Conservation (phyloP, 2,797 vertebrate genomes). For the Parotocinclus haroldoi region DNA sequence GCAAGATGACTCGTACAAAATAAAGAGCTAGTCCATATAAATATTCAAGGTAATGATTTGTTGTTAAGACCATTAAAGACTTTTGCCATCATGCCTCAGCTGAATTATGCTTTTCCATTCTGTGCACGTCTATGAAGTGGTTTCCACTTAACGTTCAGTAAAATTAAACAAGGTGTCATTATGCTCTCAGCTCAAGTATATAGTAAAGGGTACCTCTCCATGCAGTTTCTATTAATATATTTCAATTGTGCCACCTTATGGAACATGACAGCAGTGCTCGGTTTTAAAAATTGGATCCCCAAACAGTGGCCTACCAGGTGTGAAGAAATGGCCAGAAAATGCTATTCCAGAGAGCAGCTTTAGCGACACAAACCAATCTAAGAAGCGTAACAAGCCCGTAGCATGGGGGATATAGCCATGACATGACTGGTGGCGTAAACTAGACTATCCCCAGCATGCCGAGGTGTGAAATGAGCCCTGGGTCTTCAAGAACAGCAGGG, state of each 20-base stretch:
- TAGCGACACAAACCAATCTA: slow-evolving; percentile 57
- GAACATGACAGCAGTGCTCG: slow-evolving; percentile 42
- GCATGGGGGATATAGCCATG: slow-evolving; percentile 38
- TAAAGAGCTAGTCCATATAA: too few relatives aligned
- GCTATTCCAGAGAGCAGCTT: slow-evolving; percentile 53
- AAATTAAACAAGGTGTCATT: too few relatives aligned
- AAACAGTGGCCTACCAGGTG: slow-evolving; percentile 51
- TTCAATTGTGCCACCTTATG: slow-evolving; percentile 18
- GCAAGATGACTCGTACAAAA: too few relatives aligned
- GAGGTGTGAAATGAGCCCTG: slow-evolving; percentile 51
- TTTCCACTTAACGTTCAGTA: too few relatives aligned
- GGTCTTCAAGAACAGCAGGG: slow-evolving; percentile 39
- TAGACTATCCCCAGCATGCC: slow-evolving; percentile 17
- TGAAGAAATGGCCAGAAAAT: slow-evolving; percentile 51
- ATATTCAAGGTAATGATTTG: too few relatives aligned
- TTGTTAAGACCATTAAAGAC: too few relatives aligned
- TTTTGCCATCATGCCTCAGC: too few relatives aligned
- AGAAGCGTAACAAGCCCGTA: slow-evolving; percentile 53
- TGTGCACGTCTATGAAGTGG: too few relatives aligned
- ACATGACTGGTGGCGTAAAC: slow-evolving; percentile 42
- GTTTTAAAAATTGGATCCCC: slow-evolving; percentile 59
- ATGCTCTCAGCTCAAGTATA: too few relatives aligned
- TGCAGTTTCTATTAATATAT: slow-evolving; percentile 12
- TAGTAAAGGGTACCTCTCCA: too few relatives aligned
- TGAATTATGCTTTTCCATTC: too few relatives aligned